phyloP scores from a whole-genome alignment of 1,140 invertebrate species.

The Lycorma delicatula region DNA sequence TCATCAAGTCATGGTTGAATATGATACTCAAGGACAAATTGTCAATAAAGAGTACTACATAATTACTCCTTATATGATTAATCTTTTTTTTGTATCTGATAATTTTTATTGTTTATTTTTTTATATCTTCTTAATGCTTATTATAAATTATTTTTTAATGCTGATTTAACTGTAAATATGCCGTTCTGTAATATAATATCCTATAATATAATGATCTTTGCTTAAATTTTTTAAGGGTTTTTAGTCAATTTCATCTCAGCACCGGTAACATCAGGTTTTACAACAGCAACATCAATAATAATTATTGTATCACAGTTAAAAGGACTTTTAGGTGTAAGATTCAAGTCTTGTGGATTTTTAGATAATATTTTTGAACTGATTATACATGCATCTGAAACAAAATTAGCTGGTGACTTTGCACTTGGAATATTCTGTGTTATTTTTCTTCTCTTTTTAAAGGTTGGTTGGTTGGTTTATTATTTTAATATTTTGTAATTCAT shows the following conservation, averaged over 20 bases:
- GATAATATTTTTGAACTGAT: slow-evolving; percentile 51
- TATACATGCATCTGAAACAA: slow-evolving; percentile 45
- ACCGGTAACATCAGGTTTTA: slow-evolving; percentile 87
- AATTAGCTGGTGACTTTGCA: slow-evolving; percentile 47
- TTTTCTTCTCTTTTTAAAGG: slow-evolving; percentile 54
- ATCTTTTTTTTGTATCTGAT: too few species aligned
- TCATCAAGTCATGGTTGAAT: too few species aligned
- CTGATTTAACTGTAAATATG: too few species aligned
- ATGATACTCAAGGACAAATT: too few species aligned
- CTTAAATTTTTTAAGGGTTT: slow-evolving; percentile 54
- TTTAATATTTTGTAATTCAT: too few species aligned
- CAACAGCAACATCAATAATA: slow-evolving; percentile 83
- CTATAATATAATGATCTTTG: not conserved
- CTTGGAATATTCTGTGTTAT: slow-evolving; percentile 56
- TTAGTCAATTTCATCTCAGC: slow-evolving; percentile 88
- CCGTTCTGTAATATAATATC: not conserved
- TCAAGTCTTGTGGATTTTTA: slow-evolving; percentile 49
- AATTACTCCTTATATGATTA: too few species aligned
- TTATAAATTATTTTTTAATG: too few species aligned
- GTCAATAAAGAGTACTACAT: too few species aligned
- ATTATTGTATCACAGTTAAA: slow-evolving; percentile 86
- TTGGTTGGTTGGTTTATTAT: slow-evolving; percentile 35
- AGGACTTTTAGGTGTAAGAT: slow-evolving; percentile 63
- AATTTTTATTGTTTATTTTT: not conserved
- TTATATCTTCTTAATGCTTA: too few species aligned